Evolutionary conservation across 1,140 invertebrate genomes (phyloP), one percentile per base, ranked within the genome.

Genomic region (Macrobrachium nipponense): DNA sequence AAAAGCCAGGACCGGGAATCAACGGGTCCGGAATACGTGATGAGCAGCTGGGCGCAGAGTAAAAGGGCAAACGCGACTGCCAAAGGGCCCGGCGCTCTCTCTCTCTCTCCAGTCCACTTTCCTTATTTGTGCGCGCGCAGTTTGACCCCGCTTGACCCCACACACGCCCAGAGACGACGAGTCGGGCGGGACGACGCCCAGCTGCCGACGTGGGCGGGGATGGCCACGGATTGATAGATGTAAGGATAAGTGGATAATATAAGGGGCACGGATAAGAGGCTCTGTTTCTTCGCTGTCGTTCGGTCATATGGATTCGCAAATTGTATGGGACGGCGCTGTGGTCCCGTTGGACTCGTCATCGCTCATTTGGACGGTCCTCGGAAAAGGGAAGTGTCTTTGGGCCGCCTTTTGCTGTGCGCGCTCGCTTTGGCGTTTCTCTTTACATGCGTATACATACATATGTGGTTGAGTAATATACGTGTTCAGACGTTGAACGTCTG

Each of bases 131-230:
- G 43, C 82, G 6, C 44, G 27, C 44, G n/a, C 75, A 70, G 75
- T 17, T 61, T 85, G 82, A 85, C 82, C 82, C 76, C 82, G 70
- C 82, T 78, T 85, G 82, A 77, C 75, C 82, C 64, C 64, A 85
- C 62, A 84, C 82, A 77, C 82, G 82, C 82, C 75, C 75, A 60
- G 60, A 79, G 82, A 51, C 82, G 75, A 76, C n/a, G 81, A 83
- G 59, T 59, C 36, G 59, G 60, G 14, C 23, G 72, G 44, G 81
- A 77, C 81, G 81, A 83, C 81, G 81, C 81, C 81, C 81, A 77
- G 76, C 62, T 64, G 72, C 18, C 18, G 44, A 44, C 81, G 81
- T 83, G 81, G 81, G 81, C 60, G 73, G 18, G 59, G 81, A 72
- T n/a, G 58, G 23, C 23, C 44, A 66, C 36, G 68, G 70, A 75